Percentiles rank a stretch among this genome's conserved stretches.
These are phyloP conservation scores for Ladona fulva DNA, from an alignment of 1,140 invertebrate species.

Conservation along the genomic window DNA sequence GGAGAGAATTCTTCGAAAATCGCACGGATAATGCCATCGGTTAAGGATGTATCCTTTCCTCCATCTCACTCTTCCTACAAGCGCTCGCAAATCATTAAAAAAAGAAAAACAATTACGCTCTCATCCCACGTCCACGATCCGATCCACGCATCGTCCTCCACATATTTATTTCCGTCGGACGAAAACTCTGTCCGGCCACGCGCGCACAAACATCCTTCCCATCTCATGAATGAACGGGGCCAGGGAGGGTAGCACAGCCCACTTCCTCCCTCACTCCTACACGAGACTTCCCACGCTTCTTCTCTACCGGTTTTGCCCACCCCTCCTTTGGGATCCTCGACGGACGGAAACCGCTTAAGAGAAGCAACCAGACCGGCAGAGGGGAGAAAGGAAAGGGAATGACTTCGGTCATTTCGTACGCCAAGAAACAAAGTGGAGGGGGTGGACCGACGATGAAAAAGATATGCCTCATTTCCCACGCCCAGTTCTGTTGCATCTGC, in stretches of 20 bases:
- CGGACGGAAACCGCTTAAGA: constrained; percentile 28
- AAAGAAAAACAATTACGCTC: no score
- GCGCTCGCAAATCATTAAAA: no score
- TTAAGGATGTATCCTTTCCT: no score
- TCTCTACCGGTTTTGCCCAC: not conserved
- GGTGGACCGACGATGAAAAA: not conserved
- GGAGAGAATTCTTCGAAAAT: no score
- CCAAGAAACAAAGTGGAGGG: not conserved
- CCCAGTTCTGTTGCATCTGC: not conserved
- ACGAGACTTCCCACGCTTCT: constrained; percentile 17
- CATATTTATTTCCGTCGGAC: no score
- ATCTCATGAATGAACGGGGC: not conserved
- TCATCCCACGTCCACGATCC: no score
- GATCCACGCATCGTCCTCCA: no score
- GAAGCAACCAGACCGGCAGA: not conserved
- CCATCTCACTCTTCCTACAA: no score
- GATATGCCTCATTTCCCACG: not conserved
- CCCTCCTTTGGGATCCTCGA: constrained; percentile 17
- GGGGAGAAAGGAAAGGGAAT: not conserved
- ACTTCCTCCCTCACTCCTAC: constrained; percentile 33
- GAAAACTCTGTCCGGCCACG: no score
- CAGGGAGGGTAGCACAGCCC: constrained; percentile 29
- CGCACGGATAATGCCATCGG: no score
- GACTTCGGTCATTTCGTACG: not conserved
- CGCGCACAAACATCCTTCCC: no score